Conservation (phyloP, 2,888 invertebrate species). For the Luperina testacea region DNA sequence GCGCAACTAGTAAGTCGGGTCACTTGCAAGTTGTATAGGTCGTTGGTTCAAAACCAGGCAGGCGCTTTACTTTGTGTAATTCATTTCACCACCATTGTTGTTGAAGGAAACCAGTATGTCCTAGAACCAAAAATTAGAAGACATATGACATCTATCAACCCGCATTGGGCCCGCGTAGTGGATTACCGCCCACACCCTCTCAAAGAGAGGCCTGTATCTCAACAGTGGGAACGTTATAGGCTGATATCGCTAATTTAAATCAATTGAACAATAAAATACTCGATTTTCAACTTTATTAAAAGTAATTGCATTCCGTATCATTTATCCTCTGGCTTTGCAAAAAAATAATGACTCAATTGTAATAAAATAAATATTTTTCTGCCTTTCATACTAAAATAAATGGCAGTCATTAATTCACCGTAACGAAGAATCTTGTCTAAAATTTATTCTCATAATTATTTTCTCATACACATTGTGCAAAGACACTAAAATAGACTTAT, state of each 20-base stretch:
- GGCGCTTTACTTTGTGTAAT: background rate
- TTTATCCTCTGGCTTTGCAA: constrained; percentile 14
- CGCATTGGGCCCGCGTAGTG: too few species aligned
- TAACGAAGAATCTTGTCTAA: constrained; percentile 16
- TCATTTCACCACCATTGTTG: background rate
- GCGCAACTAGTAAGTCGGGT: too few species aligned
- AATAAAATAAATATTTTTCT: constrained; percentile 22
- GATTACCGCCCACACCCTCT: background rate
- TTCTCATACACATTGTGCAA: constrained; percentile 16
- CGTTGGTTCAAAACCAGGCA: background rate
- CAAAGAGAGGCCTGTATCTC: background rate
- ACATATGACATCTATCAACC: background rate
- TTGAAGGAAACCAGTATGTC: background rate
- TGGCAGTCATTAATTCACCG: constrained; percentile 38
- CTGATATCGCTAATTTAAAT: constrained; percentile 15
- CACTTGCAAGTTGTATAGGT: background rate
- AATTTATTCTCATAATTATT: constrained; percentile 35
- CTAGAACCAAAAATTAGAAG: too few species aligned
- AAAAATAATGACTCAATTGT: constrained; percentile 29
- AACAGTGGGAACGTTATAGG: background rate
- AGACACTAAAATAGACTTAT: constrained; percentile 33
- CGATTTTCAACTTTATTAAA: constrained; percentile 17
- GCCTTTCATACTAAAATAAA: constrained; percentile 33
- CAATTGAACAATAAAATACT: constrained; percentile 13
- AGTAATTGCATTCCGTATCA: background rate